Evolutionary conservation across 2,113 vertebrate genomes (phyloP).

Genomic region (Dryoscopus gambensis): DNA sequence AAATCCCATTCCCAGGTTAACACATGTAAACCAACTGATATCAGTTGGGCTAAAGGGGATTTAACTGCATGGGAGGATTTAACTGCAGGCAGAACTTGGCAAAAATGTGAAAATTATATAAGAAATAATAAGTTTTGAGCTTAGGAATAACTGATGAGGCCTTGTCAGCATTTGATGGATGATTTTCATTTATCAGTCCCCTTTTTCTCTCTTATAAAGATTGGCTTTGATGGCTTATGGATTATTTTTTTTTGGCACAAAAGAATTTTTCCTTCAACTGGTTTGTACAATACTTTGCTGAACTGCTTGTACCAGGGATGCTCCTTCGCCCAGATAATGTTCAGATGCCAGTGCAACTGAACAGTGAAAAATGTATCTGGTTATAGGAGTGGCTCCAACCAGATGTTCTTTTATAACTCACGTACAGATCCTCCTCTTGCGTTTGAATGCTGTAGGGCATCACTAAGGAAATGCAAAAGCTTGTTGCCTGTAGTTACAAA

Average conservation of each 20-base stretch:
- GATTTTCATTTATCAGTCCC: neutral
- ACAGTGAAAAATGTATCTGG: neutral
- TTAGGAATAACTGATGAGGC: neutral
- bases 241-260: neutral
- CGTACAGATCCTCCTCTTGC: neutral
- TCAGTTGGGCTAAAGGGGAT: neutral
- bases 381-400: neutral
- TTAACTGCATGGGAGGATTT: neutral
- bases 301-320: neutral
- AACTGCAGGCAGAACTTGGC: neutral
- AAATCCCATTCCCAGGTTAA: neutral
- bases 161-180: neutral
- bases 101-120: neutral
- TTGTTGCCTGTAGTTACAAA: neutral
- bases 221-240: neutral
- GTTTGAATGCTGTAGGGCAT: neutral
- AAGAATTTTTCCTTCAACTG: neutral
- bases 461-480: neutral
- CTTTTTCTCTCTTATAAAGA: neutral
- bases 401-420: neutral
- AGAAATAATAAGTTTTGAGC: neutral
- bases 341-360: neutral
- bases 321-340: accelerated
- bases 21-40: neutral
- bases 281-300: neutral